Evolutionary conservation across 2,113 vertebrate genomes (phyloP).

Genomic region (Pseudopodoces humilis): DNA sequence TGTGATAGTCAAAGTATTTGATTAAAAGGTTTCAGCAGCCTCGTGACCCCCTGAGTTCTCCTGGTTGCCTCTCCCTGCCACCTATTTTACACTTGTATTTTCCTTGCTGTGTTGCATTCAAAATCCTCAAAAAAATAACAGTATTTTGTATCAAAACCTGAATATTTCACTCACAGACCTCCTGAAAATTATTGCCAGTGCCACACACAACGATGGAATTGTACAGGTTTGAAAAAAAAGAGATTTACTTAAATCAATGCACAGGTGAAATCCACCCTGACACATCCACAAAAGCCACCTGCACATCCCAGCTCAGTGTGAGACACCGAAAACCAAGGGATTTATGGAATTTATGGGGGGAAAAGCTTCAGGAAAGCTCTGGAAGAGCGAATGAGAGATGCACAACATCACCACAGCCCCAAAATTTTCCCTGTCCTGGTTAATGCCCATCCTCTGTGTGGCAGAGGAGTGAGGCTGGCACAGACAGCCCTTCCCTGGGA

Average conservation of each 20-base stretch:
- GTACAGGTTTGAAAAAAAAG: not conserved
- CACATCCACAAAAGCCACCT: fast-evolving
- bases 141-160: not conserved
- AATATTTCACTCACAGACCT: not conserved
- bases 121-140: too few relatives aligned
- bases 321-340: not conserved
- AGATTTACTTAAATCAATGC: not conserved
- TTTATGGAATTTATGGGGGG: fast-evolving
- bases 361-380: fast-evolving
- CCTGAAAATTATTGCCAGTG: fast-evolving
- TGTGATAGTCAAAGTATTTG: not conserved
- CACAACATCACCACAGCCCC: not conserved
- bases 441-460: fast-evolving
- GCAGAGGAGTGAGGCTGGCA: not conserved
- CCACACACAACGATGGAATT: fast-evolving
- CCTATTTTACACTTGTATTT: not conserved
- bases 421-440: fast-evolving
- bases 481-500: too few relatives aligned
- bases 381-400: not conserved
- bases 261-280: not conserved
- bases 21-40: not conserved
- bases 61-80: not conserved
- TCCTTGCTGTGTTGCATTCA: not conserved
- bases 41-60: not conserved
- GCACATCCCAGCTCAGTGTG: fast-evolving